Conservation (phyloP, 2,797 vertebrate species). For the Denticeps clupeoides region DNA sequence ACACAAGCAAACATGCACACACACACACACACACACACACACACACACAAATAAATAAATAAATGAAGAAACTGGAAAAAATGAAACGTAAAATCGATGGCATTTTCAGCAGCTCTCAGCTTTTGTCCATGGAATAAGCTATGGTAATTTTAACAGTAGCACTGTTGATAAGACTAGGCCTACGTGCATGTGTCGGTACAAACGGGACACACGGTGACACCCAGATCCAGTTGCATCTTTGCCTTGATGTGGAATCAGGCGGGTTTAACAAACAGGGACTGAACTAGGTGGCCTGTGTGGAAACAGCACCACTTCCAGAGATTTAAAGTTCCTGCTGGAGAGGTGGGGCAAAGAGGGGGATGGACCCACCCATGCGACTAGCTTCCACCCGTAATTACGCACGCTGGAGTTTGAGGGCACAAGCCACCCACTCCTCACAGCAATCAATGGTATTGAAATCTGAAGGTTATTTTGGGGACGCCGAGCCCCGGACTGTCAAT, state of each 20-base stretch:
- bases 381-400: slow-evolving; percentile 40
- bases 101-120: too few relatives aligned
- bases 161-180: too few relatives aligned
- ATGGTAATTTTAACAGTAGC: too few relatives aligned
- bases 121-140: too few relatives aligned
- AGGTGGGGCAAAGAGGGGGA: not conserved
- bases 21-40: slow-evolving; percentile 20
- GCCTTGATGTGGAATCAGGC: too few relatives aligned
- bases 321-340: slow-evolving; percentile 21
- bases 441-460: slow-evolving; percentile 71
- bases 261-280: too few relatives aligned
- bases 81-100: too few relatives aligned
- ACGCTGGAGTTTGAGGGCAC: slow-evolving; percentile 50
- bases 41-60: slow-evolving; percentile 9
- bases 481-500: slow-evolving; percentile 52
- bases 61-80: too few relatives aligned
- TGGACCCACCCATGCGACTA: slow-evolving; percentile 6
- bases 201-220: not conserved
- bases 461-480: slow-evolving; percentile 68
- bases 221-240: slow-evolving; percentile 25
- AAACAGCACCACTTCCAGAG: slow-evolving; percentile 20
- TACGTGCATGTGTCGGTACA: too few relatives aligned
- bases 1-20: slow-evolving; percentile 9
- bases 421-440: slow-evolving; percentile 53
- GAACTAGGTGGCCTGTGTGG: slow-evolving; percentile 2